Percentiles rank a stretch among this genome's conserved stretches.
Conservation (phyloP, 2,888 invertebrate genomes). For the Galerucella nymphaeae region DNA sequence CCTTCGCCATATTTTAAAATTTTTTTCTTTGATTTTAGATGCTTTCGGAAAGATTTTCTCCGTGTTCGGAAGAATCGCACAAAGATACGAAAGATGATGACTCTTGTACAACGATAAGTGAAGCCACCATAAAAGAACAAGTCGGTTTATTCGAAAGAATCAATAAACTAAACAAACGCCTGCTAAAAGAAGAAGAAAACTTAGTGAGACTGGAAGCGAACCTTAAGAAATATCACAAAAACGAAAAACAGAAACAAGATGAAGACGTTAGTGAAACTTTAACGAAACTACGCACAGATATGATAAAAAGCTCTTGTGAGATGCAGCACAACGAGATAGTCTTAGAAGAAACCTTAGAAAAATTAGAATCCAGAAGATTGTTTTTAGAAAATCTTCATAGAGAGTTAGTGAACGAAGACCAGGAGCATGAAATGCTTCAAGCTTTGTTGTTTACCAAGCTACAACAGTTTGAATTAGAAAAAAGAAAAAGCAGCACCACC, state of each 20-base stretch:
- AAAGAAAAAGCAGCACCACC: slow-evolving; percentile 50
- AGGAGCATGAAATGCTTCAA: slow-evolving; percentile 63
- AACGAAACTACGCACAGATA: slow-evolving; percentile 59
- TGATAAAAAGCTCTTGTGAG: slow-evolving; percentile 64
- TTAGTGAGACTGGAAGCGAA: slow-evolving; percentile 73
- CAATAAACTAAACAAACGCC: slow-evolving; percentile 76
- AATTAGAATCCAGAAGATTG: slow-evolving; percentile 56
- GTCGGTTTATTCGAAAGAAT: slow-evolving; percentile 80
- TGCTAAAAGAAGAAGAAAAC: slow-evolving; percentile 79
- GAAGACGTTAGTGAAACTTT: slow-evolving; percentile 58
- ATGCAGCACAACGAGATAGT: slow-evolving; percentile 65
- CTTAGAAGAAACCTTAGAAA: slow-evolving; percentile 62
- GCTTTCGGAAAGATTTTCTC: slow-evolving; percentile 61
- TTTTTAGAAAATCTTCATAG: slow-evolving; percentile 60
- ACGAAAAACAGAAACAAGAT: slow-evolving; percentile 54
- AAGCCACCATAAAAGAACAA: slow-evolving; percentile 71
- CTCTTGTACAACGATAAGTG: slow-evolving; percentile 65
- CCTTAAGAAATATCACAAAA: slow-evolving; percentile 65
- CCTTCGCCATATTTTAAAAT: not conserved
- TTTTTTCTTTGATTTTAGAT: slow-evolving; percentile 47
- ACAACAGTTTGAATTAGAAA: slow-evolving; percentile 41
- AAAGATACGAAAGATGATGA: slow-evolving; percentile 62
- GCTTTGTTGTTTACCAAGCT: slow-evolving; percentile 60
- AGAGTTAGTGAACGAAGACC: slow-evolving; percentile 61
- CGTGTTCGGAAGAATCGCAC: slow-evolving; percentile 61